Percentiles rank a stretch among this genome's conserved stretches.
Conservation (phyloP, 2,888 invertebrate genomes). For the Folsomia manolachei region DNA sequence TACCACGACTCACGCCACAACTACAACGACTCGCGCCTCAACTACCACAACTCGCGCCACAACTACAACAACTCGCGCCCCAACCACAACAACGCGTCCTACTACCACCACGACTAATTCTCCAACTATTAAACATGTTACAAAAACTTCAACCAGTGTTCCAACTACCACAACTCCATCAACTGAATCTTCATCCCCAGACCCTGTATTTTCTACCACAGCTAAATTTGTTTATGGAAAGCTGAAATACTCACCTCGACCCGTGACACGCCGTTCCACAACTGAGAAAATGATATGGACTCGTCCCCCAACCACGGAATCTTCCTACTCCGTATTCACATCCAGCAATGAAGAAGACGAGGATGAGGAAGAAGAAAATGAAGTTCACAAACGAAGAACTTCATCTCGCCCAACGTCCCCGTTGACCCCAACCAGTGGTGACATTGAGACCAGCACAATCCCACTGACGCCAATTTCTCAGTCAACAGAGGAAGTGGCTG, state of each 20-base stretch:
- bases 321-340: constrained; percentile 8
- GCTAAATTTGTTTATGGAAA: constrained; percentile 52
- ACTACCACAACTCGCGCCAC: background rate
- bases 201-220: constrained; percentile 54
- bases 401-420: background rate
- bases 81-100: constrained; percentile 21
- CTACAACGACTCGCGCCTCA: background rate
- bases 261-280: constrained; percentile 22
- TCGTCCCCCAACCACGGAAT: constrained; percentile 23
- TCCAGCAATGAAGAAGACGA: constrained; percentile 23
- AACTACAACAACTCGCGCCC: constrained; percentile 17
- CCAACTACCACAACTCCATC: constrained; percentile 12
- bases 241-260: constrained; percentile 27
- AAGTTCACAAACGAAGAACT: background rate
- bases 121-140: constrained; percentile 13
- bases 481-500: background rate
- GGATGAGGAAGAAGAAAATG: constrained; percentile 15
- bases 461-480: background rate
- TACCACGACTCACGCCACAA: too few relatives aligned
- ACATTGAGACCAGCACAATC: background rate
- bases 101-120: constrained; percentile 47
- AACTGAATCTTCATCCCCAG: constrained; percentile 43
- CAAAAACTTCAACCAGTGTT: background rate
- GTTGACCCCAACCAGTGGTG: background rate
- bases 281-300: constrained; percentile 31